Evolutionary conservation across 2,888 invertebrate genomes (phyloP).

Genomic region (Diaphora mendica): DNA sequence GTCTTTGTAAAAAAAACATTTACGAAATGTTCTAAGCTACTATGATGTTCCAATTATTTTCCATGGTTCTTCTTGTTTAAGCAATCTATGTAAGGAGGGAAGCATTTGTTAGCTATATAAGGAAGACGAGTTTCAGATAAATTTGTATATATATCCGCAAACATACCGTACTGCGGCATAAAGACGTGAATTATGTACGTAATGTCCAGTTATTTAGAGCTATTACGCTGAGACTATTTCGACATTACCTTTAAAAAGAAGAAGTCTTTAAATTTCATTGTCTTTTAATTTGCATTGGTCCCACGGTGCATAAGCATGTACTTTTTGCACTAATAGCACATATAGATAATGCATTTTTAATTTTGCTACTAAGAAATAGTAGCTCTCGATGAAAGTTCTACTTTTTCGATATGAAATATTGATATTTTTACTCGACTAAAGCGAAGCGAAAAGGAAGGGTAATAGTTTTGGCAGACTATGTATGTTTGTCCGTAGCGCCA

Average conservation of each 20-base stretch:
- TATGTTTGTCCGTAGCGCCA: too few relatives aligned
- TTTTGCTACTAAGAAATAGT: neutral
- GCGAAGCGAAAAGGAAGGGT: too few relatives aligned
- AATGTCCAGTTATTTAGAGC: neutral
- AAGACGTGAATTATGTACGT: neutral
- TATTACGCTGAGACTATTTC: neutral
- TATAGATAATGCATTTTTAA: neutral
- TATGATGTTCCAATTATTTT: neutral
- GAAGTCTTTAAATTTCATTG: too few relatives aligned
- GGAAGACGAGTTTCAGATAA: neutral
- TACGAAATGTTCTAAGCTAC: neutral
- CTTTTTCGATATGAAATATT: too few relatives aligned
- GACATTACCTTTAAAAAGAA: neutral
- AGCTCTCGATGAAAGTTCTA: too few relatives aligned
- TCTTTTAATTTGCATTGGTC: neutral
- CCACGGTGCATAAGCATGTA: neutral
- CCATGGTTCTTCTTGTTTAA: neutral
- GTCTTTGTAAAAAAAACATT: neutral
- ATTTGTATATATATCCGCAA: too few relatives aligned
- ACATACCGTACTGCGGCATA: neutral
- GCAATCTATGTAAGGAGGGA: neutral
- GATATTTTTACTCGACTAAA: too few relatives aligned
- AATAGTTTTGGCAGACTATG: too few relatives aligned
- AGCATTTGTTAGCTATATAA: neutral
- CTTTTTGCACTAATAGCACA: neutral